phyloP scores from a whole-genome alignment of 2,888 invertebrate species.

The Drosophila rellima region DNA sequence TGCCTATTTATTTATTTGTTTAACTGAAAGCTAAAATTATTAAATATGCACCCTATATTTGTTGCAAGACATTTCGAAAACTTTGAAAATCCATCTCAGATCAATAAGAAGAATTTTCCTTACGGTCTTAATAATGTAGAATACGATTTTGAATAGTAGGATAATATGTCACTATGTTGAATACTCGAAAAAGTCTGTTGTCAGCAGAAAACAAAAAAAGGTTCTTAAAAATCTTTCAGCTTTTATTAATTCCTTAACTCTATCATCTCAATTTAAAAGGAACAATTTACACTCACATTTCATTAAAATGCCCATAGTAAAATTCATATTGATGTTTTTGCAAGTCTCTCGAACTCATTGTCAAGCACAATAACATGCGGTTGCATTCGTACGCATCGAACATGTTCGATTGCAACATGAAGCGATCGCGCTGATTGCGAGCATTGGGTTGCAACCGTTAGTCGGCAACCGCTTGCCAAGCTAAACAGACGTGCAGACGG shows the following conservation, averaged over 20 bases:
- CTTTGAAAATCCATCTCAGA: too few relatives aligned
- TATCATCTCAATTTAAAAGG: neutral
- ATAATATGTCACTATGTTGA: too few relatives aligned
- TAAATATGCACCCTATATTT: too few relatives aligned
- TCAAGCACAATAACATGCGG: slow-evolving; percentile 8
- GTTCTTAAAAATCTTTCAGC: too few relatives aligned
- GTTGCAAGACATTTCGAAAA: too few relatives aligned
- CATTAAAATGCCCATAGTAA: neutral
- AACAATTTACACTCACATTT: neutral
- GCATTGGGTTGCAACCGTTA: slow-evolving; percentile 52
- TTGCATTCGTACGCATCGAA: slow-evolving; percentile 31
- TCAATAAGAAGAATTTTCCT: too few relatives aligned
- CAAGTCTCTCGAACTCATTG: slow-evolving; percentile 5
- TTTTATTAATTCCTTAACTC: neutral
- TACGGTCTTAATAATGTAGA: too few relatives aligned
- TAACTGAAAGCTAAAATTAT: too few relatives aligned
- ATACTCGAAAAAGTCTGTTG: too few relatives aligned
- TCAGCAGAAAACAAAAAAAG: too few relatives aligned
- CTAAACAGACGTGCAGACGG: slow-evolving; percentile 60
- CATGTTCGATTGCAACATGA: slow-evolving; percentile 51
- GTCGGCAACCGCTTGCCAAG: slow-evolving; percentile 78
- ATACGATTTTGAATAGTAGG: too few relatives aligned
- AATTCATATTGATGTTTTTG: neutral
- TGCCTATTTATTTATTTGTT: too few relatives aligned
- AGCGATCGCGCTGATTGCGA: slow-evolving; percentile 38